Evolutionary conservation across 2,888 invertebrate genomes (phyloP).

Genomic region (Dromius quadrimaculatus): DNA sequence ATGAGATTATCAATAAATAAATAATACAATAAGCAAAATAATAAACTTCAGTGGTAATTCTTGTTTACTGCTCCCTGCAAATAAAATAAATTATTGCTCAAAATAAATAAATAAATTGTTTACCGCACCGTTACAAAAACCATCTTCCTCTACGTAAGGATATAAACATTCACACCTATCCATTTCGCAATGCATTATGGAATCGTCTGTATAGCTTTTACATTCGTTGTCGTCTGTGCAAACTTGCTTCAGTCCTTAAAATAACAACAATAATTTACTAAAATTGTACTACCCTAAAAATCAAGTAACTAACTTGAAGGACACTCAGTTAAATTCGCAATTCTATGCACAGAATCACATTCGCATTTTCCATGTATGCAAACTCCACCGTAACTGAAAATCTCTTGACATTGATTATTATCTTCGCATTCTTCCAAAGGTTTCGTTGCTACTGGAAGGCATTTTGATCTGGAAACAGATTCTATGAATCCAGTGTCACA

Average conservation of each 20-base stretch:
- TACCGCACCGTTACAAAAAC: conserved; percentile 57
- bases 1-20: neutral
- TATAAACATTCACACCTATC: conserved; percentile 58
- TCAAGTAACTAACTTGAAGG: conserved; percentile 22
- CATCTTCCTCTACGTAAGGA: conserved; percentile 56
- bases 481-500: conserved; percentile 58
- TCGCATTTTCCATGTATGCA: conserved; percentile 59
- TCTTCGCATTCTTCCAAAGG: conserved; percentile 58
- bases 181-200: conserved; percentile 55
- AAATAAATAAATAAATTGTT: neutral
- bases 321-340: conserved; percentile 15
- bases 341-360: conserved; percentile 54
- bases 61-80: neutral
- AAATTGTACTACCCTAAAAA: neutral
- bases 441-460: conserved; percentile 58
- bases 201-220: conserved; percentile 53
- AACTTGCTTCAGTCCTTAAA: conserved; percentile 59
- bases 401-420: conserved; percentile 58
- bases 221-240: conserved; percentile 57
- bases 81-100: neutral
- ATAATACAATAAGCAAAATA: neutral
- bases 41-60: neutral
- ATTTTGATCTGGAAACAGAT: conserved; percentile 48
- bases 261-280: conserved; percentile 7
- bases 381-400: conserved; percentile 57